Base-by-base conservation (phyloP, 2,113 vertebrate genomes). In the Carollia perspicillata region DNA sequence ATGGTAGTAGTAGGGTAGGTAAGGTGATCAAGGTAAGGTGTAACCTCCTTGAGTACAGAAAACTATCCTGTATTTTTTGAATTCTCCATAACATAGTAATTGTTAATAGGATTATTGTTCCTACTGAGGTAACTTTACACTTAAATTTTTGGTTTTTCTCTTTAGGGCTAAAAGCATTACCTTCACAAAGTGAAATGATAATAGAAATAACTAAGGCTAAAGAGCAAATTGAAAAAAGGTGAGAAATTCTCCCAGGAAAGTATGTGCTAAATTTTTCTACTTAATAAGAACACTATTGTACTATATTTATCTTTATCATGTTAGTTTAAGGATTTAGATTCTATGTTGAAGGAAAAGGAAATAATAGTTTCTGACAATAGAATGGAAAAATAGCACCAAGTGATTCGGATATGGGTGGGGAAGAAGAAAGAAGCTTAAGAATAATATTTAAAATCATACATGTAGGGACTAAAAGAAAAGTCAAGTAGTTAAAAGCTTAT, bases 151-250 rank as follows among this genome's bases (percentile, higher is more conserved):
- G 23, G 65, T 58, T 90, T 96, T 96, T 90, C 60, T 94, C 68
- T 92, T 91, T 83, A 98, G 98, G 98, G 30, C 47, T 98, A 77
- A 97, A 93, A 68, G 74, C 89, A 44, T 94, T 98, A 75, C 98
- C 97, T 0, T 92, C 96, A 0, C 5, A 69, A 1, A 8, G 63
- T 40, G 37, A 95, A 96, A 98, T 98, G 98, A 83, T 97, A 65
- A 72, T 72, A 77, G 98, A 98, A 3, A 94, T 98, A 66, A 1
- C 14, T 6, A 79, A 95, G 53, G 12, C 2, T 95, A 96, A 65
- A 92, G 33, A 97, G 65, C 6, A 91, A 79, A 97, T 98, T 13
- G 86, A 49, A 12, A n/a, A 97, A 86, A 92, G 94, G 98, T 98
- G 96, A 98, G 86, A 92, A 42, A 49, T 65, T 35, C 35, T 93